Evolutionary conservation across 1,140 invertebrate species (phyloP), one percentile per base, ranked within the genome.

Genomic region (Helicoverpa zea): DNA sequence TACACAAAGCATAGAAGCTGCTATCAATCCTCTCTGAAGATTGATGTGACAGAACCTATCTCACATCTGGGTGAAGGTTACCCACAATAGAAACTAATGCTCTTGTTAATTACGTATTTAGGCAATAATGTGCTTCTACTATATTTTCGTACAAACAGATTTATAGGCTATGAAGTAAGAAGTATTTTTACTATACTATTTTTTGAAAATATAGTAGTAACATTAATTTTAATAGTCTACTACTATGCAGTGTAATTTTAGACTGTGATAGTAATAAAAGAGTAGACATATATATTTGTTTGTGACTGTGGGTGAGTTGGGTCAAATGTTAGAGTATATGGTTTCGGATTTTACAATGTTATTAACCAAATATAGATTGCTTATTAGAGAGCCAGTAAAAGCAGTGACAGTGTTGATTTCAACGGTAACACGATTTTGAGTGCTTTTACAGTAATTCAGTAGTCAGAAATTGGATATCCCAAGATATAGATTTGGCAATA

Each of bases 1-100:
- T 90, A 87, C 79, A 87, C 90, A 91, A 90, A 89, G 88, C 89
- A 83, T 86, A 90, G 87, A 89, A 85, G 91, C 85, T 81, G 86
- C 91, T 91, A 91, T 92, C 91, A 92, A 90, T 92, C 85, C 90
- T 87, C 89, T 83, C 74, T 79, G 82, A 89, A 93, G 91, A 93
- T 93, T 93, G 88, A 93, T 92, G 85, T 86, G 91, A 91, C 92
- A 90, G 77, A 83, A 66, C 49, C 83, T 86, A 86, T 86, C 87
- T 90, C 84, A 81, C 80, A 85, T 82, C 87, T 86, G 87, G 90
- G 89, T 90, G 85, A 92, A 91, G 90, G 87, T 86, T 82, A 87
- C 68, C 29, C 52, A 86, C 82, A 85, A 86, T 84, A 81, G 82
- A 58, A 80, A 80, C 68, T 84, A 84, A 81, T 78, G 78, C 58